Evolutionary conservation across 2,797 vertebrate genomes (phyloP).

Genomic region (Coranthus polyacanthus): DNA sequence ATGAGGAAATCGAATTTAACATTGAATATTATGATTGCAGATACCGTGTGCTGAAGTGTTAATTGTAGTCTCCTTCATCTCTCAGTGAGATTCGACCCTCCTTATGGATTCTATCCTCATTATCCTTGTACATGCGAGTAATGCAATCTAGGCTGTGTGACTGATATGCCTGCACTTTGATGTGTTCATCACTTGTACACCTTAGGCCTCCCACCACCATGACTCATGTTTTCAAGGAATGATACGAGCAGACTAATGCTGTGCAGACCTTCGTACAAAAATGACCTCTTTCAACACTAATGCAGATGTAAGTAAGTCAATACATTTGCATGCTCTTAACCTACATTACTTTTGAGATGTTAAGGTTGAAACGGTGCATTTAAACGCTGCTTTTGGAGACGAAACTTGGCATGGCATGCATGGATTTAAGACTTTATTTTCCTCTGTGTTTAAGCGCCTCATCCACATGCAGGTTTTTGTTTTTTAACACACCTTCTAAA

Average conservation of each 20-base stretch:
- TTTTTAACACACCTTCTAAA: too few relatives aligned
- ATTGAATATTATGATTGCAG: conserved; percentile 11
- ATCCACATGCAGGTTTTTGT: too few relatives aligned
- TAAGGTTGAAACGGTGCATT: too few relatives aligned
- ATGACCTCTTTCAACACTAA: too few relatives aligned
- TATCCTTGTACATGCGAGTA: conserved; percentile 46
- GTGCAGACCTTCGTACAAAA: too few relatives aligned
- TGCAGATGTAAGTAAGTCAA: too few relatives aligned
- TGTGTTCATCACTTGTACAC: conserved; percentile 46
- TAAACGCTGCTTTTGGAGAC: too few relatives aligned
- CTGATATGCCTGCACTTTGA: conserved; percentile 57
- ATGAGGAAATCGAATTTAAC: conserved; percentile 26
- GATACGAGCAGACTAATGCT: not conserved
- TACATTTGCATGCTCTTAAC: too few relatives aligned
- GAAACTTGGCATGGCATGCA: too few relatives aligned
- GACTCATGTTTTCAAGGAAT: conserved; percentile 47
- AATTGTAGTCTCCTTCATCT: conserved; percentile 34
- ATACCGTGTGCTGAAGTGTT: conserved; percentile 5
- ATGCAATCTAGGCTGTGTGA: conserved; percentile 40
- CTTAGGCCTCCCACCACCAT: conserved; percentile 44
- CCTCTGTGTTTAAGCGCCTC: too few relatives aligned
- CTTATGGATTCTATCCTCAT: conserved; percentile 49
- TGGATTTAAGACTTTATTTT: too few relatives aligned
- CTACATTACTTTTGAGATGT: too few relatives aligned
- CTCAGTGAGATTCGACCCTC: conserved; percentile 48